Percentiles rank a stretch among this genome's conserved stretches.
Evolutionary conservation across 2,888 invertebrate genomes (phyloP).

Genomic region (Drosophila anomalata): DNA sequence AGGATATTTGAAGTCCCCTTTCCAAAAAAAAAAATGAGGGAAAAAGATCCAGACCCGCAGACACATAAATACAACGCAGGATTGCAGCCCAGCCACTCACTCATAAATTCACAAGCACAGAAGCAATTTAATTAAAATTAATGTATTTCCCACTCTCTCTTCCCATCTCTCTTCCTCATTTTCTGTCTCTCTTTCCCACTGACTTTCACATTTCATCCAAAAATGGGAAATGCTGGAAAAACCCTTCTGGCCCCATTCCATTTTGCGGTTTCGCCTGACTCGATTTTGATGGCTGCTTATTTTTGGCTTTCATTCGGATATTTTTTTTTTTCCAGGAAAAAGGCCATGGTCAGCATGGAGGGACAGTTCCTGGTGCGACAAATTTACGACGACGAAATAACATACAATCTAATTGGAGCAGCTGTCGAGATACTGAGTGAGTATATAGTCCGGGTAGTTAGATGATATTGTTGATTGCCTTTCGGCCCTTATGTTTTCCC

Average conservation of each 20-base stretch:
- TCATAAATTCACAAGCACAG: constrained; percentile 52
- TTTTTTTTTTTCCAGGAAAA: constrained; percentile 87
- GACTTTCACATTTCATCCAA: not conserved
- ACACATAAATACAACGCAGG: constrained; percentile 23
- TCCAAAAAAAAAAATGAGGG: not conserved
- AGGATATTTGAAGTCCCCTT: constrained; percentile 10
- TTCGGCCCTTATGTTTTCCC: not conserved
- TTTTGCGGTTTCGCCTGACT: constrained; percentile 47
- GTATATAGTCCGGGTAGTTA: constrained; percentile 78
- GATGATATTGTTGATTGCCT: constrained; percentile 4
- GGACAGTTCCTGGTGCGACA: constrained; percentile 97
- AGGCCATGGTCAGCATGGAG: constrained; percentile 96
- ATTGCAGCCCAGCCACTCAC: constrained; percentile 41
- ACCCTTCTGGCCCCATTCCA: constrained; percentile 37
- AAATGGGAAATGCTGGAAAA: constrained; percentile 14
- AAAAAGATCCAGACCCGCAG: constrained; percentile 15
- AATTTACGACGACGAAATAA: constrained; percentile 97
- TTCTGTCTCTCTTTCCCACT: constrained; percentile 5
- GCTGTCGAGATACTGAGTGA: constrained; percentile 96
- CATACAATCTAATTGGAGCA: constrained; percentile 95
- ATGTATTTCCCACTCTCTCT: constrained; percentile 61
- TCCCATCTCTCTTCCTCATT: constrained; percentile 27
- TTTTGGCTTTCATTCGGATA: constrained; percentile 52
- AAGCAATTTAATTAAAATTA: constrained; percentile 80
- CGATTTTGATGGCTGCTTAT: constrained; percentile 51